Conservation (phyloP, 2,113 vertebrate genomes). For the Platysteira castanea region DNA sequence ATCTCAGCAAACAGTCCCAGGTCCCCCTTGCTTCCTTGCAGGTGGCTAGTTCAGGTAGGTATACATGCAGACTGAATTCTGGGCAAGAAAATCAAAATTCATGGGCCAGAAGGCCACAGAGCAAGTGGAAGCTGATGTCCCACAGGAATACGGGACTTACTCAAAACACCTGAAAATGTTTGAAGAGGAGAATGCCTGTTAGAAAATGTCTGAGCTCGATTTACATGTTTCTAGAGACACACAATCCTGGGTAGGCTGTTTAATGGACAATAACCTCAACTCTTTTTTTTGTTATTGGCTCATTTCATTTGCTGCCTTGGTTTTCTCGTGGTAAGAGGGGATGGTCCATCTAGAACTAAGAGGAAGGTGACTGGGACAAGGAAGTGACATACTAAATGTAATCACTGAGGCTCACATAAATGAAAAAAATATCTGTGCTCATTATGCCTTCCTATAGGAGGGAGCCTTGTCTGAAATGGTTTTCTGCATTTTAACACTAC, state of each 20-base stretch:
- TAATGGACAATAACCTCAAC: neutral
- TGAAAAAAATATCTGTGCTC: neutral
- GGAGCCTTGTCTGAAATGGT: neutral
- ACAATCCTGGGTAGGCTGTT: neutral
- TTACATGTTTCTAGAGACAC: neutral
- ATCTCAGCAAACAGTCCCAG: neutral
- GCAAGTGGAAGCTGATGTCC: neutral
- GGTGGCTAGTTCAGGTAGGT: neutral
- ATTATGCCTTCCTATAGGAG: neutral
- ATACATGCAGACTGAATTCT: neutral
- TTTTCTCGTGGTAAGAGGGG: neutral
- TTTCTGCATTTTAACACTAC: neutral
- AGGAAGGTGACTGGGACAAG: neutral
- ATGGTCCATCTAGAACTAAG: neutral
- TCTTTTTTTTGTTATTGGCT: neutral
- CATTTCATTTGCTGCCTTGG: neutral
- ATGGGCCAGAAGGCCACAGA: neutral
- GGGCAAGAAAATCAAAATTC: neutral
- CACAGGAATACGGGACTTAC: fast-evolving
- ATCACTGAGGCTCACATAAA: neutral
- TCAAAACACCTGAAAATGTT: neutral
- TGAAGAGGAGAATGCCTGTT: neutral
- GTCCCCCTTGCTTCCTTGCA: neutral
- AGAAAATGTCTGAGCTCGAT: neutral
- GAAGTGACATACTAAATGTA: neutral